Evolutionary conservation across 1,140 invertebrate species (phyloP).

Genomic region (Eumeta japonica): DNA sequence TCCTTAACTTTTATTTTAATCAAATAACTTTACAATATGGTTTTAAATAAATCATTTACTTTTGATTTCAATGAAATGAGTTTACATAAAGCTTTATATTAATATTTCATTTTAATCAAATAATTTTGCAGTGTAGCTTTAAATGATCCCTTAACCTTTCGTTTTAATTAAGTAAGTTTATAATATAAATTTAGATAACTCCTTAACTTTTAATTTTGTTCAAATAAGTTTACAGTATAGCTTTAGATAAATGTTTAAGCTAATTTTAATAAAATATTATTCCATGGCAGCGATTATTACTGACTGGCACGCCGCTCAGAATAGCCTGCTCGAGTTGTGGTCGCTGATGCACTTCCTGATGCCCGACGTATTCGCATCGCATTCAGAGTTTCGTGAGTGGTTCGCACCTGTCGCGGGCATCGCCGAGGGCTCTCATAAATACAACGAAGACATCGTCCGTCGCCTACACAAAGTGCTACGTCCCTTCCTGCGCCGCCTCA

Average conservation of each 20-base stretch:
- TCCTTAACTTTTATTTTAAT: no score
- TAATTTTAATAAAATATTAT: background rate
- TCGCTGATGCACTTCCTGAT: slow-evolving; percentile 99
- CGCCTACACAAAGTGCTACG: slow-evolving; percentile 76
- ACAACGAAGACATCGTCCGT: slow-evolving; percentile 71
- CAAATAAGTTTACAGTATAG: slow-evolving; percentile 4
- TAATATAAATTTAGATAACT: background rate
- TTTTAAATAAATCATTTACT: no score
- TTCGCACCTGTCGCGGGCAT: slow-evolving; percentile 97
- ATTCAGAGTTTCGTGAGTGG: slow-evolving; percentile 97
- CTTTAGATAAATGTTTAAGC: slow-evolving; percentile 4
- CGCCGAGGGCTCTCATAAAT: slow-evolving; percentile 93
- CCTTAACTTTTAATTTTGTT: background rate
- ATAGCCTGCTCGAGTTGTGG: slow-evolving; percentile 99
- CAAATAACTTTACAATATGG: no score
- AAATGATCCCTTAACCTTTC: background rate
- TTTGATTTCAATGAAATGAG: no score
- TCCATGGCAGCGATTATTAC: slow-evolving; percentile 79
- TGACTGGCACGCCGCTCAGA: slow-evolving; percentile 99
- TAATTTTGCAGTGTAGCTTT: no score
- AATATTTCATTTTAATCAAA: no score
- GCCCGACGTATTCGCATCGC: slow-evolving; percentile 98
- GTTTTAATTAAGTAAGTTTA: no score
- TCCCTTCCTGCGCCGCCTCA: slow-evolving; percentile 94
- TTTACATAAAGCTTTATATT: no score